Evolutionary conservation across 2,797 vertebrate species (phyloP).

Genomic region (Neosilurus mollespiculum): DNA sequence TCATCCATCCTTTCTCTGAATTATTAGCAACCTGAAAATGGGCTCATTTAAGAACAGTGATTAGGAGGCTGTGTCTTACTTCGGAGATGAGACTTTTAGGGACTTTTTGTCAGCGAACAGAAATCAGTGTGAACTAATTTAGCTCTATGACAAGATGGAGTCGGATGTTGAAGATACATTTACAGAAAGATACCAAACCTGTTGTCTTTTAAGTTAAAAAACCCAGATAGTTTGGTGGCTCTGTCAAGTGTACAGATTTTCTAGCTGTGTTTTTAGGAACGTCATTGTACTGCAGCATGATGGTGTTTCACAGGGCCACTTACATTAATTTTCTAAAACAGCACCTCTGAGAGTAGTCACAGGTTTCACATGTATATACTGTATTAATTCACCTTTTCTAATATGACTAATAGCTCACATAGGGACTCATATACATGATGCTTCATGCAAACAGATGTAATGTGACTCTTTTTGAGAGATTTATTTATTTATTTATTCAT

Average conservation of each 20-base stretch:
- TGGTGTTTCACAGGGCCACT: neutral
- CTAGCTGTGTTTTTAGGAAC: neutral
- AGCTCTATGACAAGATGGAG: neutral
- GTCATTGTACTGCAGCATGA: neutral
- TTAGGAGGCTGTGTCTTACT: constrained; percentile 35
- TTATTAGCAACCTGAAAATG: constrained; percentile 51
- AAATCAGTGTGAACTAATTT: neutral
- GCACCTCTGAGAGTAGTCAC: neutral
- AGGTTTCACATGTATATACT: neutral
- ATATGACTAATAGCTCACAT: neutral
- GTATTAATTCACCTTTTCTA: neutral
- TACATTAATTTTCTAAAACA: neutral
- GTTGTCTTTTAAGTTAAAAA: neutral
- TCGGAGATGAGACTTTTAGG: neutral
- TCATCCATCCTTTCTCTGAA: constrained; percentile 49
- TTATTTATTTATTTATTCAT: neutral
- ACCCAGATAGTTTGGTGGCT: neutral
- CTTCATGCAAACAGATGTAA: too few relatives aligned
- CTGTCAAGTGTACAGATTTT: neutral
- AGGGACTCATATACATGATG: too few relatives aligned
- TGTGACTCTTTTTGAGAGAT: too few relatives aligned
- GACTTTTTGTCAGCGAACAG: neutral
- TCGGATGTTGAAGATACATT: neutral
- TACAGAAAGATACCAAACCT: neutral
- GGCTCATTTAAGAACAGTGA: constrained; percentile 48